Evolutionary conservation across 2,113 vertebrate genomes (phyloP).

Genomic region (Psittacula cyanocephala): DNA sequence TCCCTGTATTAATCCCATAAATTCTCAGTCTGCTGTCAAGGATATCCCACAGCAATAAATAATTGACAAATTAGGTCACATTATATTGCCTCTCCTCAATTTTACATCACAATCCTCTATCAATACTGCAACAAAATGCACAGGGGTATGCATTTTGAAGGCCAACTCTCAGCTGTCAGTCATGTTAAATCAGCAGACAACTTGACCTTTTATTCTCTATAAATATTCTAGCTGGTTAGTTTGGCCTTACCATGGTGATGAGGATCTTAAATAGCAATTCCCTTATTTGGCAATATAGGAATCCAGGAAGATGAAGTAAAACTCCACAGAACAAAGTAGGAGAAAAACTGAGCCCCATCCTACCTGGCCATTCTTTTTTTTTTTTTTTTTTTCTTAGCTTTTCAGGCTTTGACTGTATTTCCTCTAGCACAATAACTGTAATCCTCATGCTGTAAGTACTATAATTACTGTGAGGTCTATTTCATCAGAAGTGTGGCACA

Average conservation of each 20-base stretch:
- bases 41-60: slow-evolving; percentile 1
- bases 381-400: not conserved
- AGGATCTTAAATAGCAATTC: not conserved
- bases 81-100: not conserved
- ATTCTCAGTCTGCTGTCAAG: not conserved
- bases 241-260: not conserved
- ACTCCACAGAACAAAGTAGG: not conserved
- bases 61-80: not conserved
- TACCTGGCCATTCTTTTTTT: not conserved
- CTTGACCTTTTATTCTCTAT: not conserved
- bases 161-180: not conserved
- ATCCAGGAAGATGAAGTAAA: not conserved
- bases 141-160: not conserved
- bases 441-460: not conserved
- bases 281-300: not conserved
- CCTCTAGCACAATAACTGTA: not conserved
- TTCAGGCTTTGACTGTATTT: not conserved
- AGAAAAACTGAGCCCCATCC: not conserved
- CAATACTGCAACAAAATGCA: not conserved
- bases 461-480: not conserved
- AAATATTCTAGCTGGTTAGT: not conserved
- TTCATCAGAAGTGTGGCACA: not conserved
- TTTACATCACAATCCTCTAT: not conserved
- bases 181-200: not conserved
- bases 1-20: not conserved